These are phyloP conservation scores for Ctenosaura bakeri DNA, from an alignment of 2,797 vertebrate genomes.

Conservation along the genomic window DNA sequence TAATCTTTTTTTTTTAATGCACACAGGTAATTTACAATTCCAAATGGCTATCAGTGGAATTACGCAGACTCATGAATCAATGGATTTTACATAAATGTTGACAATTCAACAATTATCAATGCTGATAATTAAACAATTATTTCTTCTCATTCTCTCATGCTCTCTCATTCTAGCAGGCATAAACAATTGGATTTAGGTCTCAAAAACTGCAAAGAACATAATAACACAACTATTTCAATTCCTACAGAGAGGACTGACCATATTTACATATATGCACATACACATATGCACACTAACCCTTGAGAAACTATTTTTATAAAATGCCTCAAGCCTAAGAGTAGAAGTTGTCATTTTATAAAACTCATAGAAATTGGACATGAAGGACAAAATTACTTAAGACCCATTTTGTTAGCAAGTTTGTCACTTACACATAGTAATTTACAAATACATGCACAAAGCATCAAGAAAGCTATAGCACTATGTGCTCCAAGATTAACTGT, in stretches of 20 bases:
- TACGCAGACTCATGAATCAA: too few species aligned
- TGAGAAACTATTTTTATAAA: constrained; percentile 14
- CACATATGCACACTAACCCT: neutral
- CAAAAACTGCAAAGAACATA: neutral
- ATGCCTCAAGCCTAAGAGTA: constrained; percentile 5
- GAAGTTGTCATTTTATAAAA: constrained; percentile 36
- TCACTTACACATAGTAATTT: neutral
- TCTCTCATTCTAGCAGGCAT: too few species aligned
- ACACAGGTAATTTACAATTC: constrained; percentile 38
- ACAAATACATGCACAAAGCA: constrained; percentile 43
- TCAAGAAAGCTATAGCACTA: constrained; percentile 16
- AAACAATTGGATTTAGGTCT: too few species aligned
- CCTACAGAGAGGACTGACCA: neutral
- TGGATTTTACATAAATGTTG: too few species aligned
- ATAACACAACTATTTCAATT: too few species aligned
- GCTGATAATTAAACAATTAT: too few species aligned
- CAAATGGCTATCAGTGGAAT: too few species aligned
- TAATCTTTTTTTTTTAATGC: constrained; percentile 40
- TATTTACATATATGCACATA: neutral
- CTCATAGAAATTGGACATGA: neutral
- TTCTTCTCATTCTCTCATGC: too few species aligned
- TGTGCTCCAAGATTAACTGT: constrained; percentile 53
- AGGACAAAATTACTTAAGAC: constrained; percentile 27
- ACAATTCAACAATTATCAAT: too few species aligned
- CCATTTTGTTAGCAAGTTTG: neutral